Conservation (phyloP, 1,140 invertebrate genomes). For the Watersipora subatra region DNA sequence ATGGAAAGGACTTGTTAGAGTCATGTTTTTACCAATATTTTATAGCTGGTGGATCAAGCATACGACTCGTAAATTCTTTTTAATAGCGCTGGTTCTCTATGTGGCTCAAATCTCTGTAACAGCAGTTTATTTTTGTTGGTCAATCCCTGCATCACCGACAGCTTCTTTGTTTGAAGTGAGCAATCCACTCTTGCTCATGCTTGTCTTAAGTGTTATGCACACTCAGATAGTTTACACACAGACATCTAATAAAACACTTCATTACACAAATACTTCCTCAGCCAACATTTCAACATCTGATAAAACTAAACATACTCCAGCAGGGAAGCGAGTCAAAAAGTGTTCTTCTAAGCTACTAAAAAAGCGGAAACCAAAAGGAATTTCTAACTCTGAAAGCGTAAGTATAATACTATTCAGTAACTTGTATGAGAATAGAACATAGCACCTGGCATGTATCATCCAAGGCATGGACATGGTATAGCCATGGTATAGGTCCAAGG, state of each 20-base stretch:
- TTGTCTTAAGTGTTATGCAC: slow-evolving; percentile 62
- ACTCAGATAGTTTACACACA: slow-evolving; percentile 61
- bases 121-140: slow-evolving; percentile 42
- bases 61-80: slow-evolving; percentile 59
- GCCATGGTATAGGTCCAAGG: too few species aligned
- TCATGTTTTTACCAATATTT: slow-evolving; percentile 66
- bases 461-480: too few species aligned
- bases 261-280: background rate
- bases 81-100: slow-evolving; percentile 60
- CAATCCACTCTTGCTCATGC: slow-evolving; percentile 26
- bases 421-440: too few species aligned
- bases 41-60: slow-evolving; percentile 73
- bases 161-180: slow-evolving; percentile 24
- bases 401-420: too few species aligned
- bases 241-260: slow-evolving; percentile 1
- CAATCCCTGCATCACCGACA: slow-evolving; percentile 15
- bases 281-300: background rate
- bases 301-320: background rate
- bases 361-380: background rate
- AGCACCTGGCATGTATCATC: too few species aligned
- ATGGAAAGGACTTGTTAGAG: slow-evolving; percentile 59
- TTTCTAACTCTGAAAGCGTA: too few species aligned
- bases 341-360: background rate
- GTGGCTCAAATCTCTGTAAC: slow-evolving; percentile 58
- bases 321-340: background rate